Percentiles rank a stretch among this genome's conserved stretches.
phyloP scores from a whole-genome alignment of 2,888 invertebrate genomes.

The Mallateleia sp. region DNA sequence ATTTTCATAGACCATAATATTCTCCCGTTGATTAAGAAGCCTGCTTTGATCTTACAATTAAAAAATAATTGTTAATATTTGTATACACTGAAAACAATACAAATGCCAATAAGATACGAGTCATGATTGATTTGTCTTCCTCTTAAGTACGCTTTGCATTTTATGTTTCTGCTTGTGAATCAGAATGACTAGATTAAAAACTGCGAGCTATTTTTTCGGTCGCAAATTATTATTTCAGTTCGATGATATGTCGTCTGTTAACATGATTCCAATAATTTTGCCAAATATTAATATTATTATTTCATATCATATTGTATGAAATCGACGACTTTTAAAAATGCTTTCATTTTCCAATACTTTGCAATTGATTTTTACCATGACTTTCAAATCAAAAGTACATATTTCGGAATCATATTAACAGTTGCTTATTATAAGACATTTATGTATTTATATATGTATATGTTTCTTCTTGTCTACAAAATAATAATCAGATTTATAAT shows the following conservation, averaged over 20 bases:
- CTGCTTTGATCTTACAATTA: too few species aligned
- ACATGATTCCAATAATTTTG: slow-evolving; percentile 50
- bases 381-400: neutral
- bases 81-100: too few species aligned
- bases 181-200: slow-evolving; percentile 57
- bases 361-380: neutral
- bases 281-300: neutral
- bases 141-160: slow-evolving; percentile 37
- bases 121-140: too few species aligned
- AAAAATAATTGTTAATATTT: too few species aligned
- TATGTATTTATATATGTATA: slow-evolving; percentile 16
- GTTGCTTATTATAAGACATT: slow-evolving; percentile 3
- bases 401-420: slow-evolving; percentile 33
- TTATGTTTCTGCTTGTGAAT: slow-evolving; percentile 38
- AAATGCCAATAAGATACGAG: too few species aligned
- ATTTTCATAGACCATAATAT: too few species aligned
- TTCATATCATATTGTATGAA: neutral
- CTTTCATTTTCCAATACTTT: neutral
- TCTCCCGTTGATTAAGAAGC: too few species aligned
- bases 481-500: too few species aligned
- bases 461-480: slow-evolving; percentile 17
- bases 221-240: slow-evolving; percentile 38
- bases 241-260: slow-evolving; percentile 61
- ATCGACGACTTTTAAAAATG: neutral
- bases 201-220: slow-evolving; percentile 40